Evolutionary conservation across 2,888 invertebrate species (phyloP).

Genomic region (Drosophila prostipennis): DNA sequence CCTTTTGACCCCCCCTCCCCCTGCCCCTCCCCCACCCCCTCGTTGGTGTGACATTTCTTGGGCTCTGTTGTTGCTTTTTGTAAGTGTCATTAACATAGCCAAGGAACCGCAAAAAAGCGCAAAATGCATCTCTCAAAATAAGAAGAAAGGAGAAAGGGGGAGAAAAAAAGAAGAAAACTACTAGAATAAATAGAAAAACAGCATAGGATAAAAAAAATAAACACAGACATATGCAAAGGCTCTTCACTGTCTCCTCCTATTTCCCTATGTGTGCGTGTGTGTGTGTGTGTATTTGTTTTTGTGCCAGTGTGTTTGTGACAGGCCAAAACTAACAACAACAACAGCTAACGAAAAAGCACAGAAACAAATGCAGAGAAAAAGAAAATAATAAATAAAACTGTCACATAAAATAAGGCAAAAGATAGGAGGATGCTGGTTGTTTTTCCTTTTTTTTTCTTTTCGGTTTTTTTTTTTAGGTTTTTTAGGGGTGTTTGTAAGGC

Average conservation of each 20-base stretch:
- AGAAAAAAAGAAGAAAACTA: slow-evolving; percentile 43
- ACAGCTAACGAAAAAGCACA: slow-evolving; percentile 29
- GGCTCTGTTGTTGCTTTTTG: slow-evolving; percentile 43
- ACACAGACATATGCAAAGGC: slow-evolving; percentile 33
- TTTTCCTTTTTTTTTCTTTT: slow-evolving; percentile 1
- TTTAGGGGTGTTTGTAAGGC: slow-evolving; percentile 53
- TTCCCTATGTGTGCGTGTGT: not conserved
- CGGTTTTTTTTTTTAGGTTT: not conserved
- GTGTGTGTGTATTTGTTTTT: not conserved
- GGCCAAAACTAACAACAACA: slow-evolving; percentile 46
- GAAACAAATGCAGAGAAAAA: slow-evolving; percentile 32
- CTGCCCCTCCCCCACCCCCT: not conserved
- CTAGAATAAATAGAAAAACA: slow-evolving; percentile 37
- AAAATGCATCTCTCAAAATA: slow-evolving; percentile 64
- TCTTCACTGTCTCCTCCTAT: slow-evolving; percentile 11
- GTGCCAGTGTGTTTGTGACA: slow-evolving; percentile 30
- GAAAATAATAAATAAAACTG: slow-evolving; percentile 61
- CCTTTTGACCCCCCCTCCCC: not conserved
- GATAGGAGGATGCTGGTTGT: slow-evolving; percentile 15
- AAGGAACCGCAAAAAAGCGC: slow-evolving; percentile 79
- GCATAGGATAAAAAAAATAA: slow-evolving; percentile 19
- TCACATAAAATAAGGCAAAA: slow-evolving; percentile 56
- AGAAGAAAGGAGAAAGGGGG: slow-evolving; percentile 5
- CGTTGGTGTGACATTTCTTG: slow-evolving; percentile 40
- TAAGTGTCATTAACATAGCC: slow-evolving; percentile 78